Conservation (phyloP, 2,888 invertebrate genomes). For the Pyralis farinalis region DNA sequence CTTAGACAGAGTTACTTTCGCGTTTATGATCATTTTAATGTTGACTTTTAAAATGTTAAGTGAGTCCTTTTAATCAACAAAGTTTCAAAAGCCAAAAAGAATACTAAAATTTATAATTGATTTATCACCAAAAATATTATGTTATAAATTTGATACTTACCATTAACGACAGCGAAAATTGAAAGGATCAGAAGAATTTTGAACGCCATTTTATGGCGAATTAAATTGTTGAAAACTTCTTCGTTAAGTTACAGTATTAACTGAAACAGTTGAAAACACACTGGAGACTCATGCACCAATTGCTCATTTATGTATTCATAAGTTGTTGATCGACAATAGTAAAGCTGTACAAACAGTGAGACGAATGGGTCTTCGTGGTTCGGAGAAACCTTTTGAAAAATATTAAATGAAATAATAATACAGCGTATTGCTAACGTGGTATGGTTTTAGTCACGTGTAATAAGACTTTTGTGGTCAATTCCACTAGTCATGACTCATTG, state of each 20-base stretch:
- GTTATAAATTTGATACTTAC: too few relatives aligned
- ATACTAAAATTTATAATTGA: too few relatives aligned
- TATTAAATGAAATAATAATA: constrained; percentile 5
- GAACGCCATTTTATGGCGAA: constrained; percentile 41
- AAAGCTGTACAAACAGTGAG: constrained; percentile 60
- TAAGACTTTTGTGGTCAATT: background rate
- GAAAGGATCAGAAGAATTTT: constrained; percentile 30
- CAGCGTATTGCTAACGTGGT: background rate
- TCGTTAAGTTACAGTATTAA: constrained; percentile 21
- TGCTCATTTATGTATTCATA: constrained; percentile 47
- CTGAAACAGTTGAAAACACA: constrained; percentile 34
- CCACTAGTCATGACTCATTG: too few relatives aligned
- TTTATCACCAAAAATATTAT: too few relatives aligned
- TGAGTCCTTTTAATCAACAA: too few relatives aligned
- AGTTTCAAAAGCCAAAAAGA: too few relatives aligned
- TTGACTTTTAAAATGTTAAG: too few relatives aligned
- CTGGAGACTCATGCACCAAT: constrained; percentile 37
- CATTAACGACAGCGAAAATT: constrained; percentile 26
- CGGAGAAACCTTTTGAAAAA: constrained; percentile 25
- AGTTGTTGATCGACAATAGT: constrained; percentile 36
- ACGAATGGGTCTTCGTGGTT: constrained; percentile 39
- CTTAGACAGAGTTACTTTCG: too few relatives aligned
- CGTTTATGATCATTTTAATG: too few relatives aligned
- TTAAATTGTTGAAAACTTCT: constrained; percentile 14
- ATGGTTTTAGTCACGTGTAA: background rate